Evolutionary conservation across 2,797 vertebrate genomes (phyloP).

Genomic region (Danio kyathit): DNA sequence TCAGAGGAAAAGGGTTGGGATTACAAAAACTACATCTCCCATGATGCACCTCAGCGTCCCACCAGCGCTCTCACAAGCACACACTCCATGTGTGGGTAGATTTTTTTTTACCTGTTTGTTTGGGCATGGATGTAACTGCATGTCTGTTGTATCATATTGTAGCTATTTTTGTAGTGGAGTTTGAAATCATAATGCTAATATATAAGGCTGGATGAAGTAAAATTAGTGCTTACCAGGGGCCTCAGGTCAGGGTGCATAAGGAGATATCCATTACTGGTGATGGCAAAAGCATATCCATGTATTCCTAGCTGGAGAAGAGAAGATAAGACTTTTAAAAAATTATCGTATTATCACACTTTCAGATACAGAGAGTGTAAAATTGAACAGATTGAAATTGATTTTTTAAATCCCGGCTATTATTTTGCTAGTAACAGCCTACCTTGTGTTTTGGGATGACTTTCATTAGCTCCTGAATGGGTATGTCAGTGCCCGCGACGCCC

Average conservation of each 20-base stretch:
- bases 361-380: slow-evolving; percentile 7
- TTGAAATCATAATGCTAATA: slow-evolving; percentile 33
- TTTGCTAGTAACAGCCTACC: slow-evolving; percentile 74
- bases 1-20: slow-evolving; percentile 85
- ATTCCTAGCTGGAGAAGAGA: slow-evolving; percentile 89
- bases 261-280: slow-evolving; percentile 99
- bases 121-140: slow-evolving; percentile 5
- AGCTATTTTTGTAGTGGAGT: background rate
- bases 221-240: slow-evolving; percentile 88
- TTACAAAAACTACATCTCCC: slow-evolving; percentile 81
- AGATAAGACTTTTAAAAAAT: slow-evolving; percentile 39
- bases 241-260: slow-evolving; percentile 95
- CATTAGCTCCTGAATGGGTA: slow-evolving; percentile 97
- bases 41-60: slow-evolving; percentile 68
- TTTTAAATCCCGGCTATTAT: background rate
- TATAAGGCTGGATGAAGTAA: slow-evolving; percentile 56
- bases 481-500: slow-evolving; percentile 96
- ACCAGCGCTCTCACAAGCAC: slow-evolving; percentile 53
- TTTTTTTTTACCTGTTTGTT: slow-evolving; percentile 28
- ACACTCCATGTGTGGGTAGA: slow-evolving; percentile 44
- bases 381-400: slow-evolving; percentile 24
- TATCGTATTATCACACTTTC: background rate
- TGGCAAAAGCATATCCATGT: slow-evolving; percentile 95
- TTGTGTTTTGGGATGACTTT: slow-evolving; percentile 98
- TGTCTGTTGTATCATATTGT: slow-evolving; percentile 3